Base-by-base conservation (phyloP, 2,797 vertebrate species). In the Danio tinwini region DNA sequence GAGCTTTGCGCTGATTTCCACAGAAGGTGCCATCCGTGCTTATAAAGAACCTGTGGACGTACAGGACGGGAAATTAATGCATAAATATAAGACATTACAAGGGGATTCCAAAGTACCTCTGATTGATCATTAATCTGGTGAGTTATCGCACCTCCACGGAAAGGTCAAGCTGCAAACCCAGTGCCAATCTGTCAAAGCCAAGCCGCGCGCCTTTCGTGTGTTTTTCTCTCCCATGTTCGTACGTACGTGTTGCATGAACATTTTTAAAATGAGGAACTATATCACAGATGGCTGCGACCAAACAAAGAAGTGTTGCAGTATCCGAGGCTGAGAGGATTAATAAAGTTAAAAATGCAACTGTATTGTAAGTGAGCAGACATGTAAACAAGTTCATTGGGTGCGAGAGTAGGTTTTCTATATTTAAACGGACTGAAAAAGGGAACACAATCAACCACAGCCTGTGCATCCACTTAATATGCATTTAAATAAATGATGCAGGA, bases 61-160 rank as follows among this genome's bases (percentile, higher is more conserved):
- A 49, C 17, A 81, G 70, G 71, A 62, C 39, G 47, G 62, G 39
- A 47, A 84, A 84, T 88, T 81, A 80, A 86, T 83, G 74, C 82
- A 83, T 90, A 83, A 76, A 83, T 86, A 83, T 86, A 82, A 82
- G 59, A 65, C 62, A 82, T 82, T 90, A 87, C 29, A 90, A 92
- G 82, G 82, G 86, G 82, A 89, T 92, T 93, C 68, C 85, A 87
- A 85, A 91, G 86, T 87, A 83, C 87, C 93, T 90, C 86, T 86
- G 91, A 92, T 91, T 94, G 93, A 93, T 93, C 93, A 94, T 95
- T 95, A 93, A 93, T 92, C 88, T 81, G 83, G 85, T 94, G 93
- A 96, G 91, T 95, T 94, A 93, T 91, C 91, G 87, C 92, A 91
- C 86, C 87, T 91, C 88, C 73, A 82, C 92, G 90, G 92, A 94